Base-by-base conservation (phyloP, 1,140 invertebrate genomes). In the Drosophila pachea region DNA sequence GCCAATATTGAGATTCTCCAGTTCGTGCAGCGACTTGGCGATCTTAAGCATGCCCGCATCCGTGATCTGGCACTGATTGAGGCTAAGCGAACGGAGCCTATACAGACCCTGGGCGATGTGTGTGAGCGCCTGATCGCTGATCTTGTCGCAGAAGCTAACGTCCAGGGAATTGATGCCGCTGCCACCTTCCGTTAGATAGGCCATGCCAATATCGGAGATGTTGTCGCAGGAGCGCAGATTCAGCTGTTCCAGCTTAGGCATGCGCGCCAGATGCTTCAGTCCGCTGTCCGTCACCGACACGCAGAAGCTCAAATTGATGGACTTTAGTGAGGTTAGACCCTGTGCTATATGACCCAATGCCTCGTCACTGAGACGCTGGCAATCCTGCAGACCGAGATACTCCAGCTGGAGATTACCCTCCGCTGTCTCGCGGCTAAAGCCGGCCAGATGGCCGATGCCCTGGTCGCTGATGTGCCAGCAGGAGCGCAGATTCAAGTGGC, bases 111-210 rank as follows among this genome's bases (percentile, higher is more conserved):
- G 94, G 7, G 96, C 96, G 4, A 98, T 94, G 89, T 97, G 95
- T 8, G 93, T 92, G 16, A 98, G 90, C 0, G 96, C 96, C 74
- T 95, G 94, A 83, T 98, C 97, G 12, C 95, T 95, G 67, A 98
- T 95, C 90, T 97, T 98, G 89, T 98, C 97, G 91, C 97, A 98
- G 89, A 98, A 98, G 49, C 96, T 97, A 0, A 98, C 95, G 89
- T 98, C 97, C 58, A 98, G 90, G 0, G 93, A 93, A 8, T 93
- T 92, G 45, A 98, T 93, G 55, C 94, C 90, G 40, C 94, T 94
- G 31, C 95, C 94, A 5, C 96, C 96, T 86, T 98, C 89, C 0
- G 96, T 95, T 22, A 98, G 91, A 89, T 97, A 97, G 2, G 95
- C 95, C 90, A 98, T 94, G 0, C 97, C 97, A 22, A 94, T 94